A percentile compares a stretch with the other conserved stretches of the same genome.
phyloP scores from a whole-genome alignment of 2,113 vertebrate genomes.

The human (Homo sapiens) region GRCh38 chr4:33764001-33764500 shows the following conservation, averaged over 20 bases:
- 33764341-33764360: background rate
- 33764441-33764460: background rate
- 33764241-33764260: background rate
- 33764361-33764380: background rate
- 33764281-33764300: background rate
- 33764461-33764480: background rate
- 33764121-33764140: background rate
- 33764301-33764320: background rate
- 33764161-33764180: background rate
- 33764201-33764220: background rate
- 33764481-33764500: background rate
- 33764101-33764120: background rate
- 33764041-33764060: background rate
- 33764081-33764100: background rate
- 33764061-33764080: background rate
- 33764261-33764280: background rate
- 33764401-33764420: background rate
- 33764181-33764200: background rate
- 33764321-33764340: background rate
- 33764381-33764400: background rate
- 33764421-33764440: background rate
- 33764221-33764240: background rate
- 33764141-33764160: background rate
- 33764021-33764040: background rate
- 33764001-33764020: background rate